Evolutionary conservation across 2,888 invertebrate genomes (phyloP), one percentile per base, ranked within the genome.

Genomic region (Xanthia icteritia): DNA sequence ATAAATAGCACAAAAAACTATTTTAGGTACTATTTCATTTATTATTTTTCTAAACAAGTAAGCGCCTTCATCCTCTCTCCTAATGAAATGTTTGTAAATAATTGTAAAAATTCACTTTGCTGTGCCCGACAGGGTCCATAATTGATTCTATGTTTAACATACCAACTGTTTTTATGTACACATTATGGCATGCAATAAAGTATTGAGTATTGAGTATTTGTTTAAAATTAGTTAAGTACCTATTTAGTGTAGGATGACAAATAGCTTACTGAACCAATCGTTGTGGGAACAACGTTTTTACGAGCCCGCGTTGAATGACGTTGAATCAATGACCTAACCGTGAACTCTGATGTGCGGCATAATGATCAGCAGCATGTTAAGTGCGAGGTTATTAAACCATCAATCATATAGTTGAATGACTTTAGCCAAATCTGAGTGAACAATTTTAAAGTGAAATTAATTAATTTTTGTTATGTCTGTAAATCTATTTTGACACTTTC

Each of bases 321-420:
- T 75, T 63, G 66, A 66, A 83, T 77, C 88, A 82, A 88, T 77
- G 84, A 86, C 88, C 86, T 79, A 83, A 78, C 86, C 86, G 45
- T 89, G 85, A 89, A 81, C 89, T 82, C 83, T 42, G 54, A 77
- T 82, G 73, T 81, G 87, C 42, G 71, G 36, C 56, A 74, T 82
- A 84, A 83, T 86, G 81, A 81, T 84, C 82, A 76, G 73, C 72
- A 70, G 76, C 76, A 76, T 76, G 67, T 68, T 83, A 80, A 82
- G 79, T 88, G 84, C 83, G 81, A 89, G 89, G 83, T 88, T 88
- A 86, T 86, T 84, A 82, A 77, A 82, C 83, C 77, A 89, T 86
- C 82, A 82, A 88, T 88, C 81, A 84, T 70, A 69, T 63, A 78
- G 88, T 88, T 89, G 83, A 89, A 88, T 88, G 88, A 89, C 89